Evolutionary conservation across 2,888 invertebrate species (phyloP), one percentile per base, ranked within the genome.

Genomic region (Mycalesis mineus): DNA sequence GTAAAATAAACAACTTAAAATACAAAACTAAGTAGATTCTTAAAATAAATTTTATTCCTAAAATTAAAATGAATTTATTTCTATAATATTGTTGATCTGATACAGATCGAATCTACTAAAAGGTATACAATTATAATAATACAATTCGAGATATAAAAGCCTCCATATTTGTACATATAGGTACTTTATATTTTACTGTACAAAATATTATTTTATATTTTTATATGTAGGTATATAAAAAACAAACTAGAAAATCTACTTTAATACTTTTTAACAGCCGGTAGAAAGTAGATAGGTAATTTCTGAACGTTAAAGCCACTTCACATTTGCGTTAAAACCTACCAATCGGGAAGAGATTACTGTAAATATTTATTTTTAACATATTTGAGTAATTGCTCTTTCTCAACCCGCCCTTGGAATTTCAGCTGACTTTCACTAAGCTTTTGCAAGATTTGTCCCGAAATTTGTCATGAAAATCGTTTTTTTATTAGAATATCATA

Each of bases 101-200:
- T 88, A 84, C 88, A 88, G 88, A 88, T 79, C 85, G 84, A 71
- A 63, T 66, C 57, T 66, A 75, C 70, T 45, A 49, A 55, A 44
- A 49, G 29, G 55, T 53, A 53, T 22, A 22, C 22, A 22, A 22
- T 22, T 22, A 22, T 22, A 37, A 33, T 42, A 47, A 14, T 28
- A 28, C 47, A 56, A 54, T 31, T 53, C 56, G 52, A 57, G 49
- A 49, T 55, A 50, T 61, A 63, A 58, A 60, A 67, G 83, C 82
- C 84, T 84, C 83, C 61, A 73, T 70, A 74, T 67, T 73, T 73
- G 73, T 72, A 67, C 69, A 69, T 62, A 57, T 62, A 62, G 60
- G 59, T 59, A 60, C 62, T 61, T 59, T 57, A 52, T 57, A 36
- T 52, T 22, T 13, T 45, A 29, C 49, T 37, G 49, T 49, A 49